Evolutionary conservation across 2,113 vertebrate species (phyloP).

Genomic region (Orycteropus afer): DNA sequence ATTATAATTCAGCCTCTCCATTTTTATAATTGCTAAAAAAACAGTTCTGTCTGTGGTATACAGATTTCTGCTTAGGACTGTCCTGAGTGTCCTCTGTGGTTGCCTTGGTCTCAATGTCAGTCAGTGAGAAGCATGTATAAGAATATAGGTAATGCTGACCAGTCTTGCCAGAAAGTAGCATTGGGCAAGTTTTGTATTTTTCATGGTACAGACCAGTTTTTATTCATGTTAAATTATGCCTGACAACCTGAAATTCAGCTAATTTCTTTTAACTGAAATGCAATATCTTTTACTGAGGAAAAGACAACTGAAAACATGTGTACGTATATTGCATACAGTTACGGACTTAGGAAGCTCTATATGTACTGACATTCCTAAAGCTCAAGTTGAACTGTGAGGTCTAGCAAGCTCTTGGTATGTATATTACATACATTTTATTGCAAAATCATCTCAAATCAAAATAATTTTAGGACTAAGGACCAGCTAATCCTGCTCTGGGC

Average conservation of each 20-base stretch:
- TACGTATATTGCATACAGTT: neutral
- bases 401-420: neutral
- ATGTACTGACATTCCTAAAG: neutral
- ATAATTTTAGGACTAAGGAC: conserved; percentile 37
- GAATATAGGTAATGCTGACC: neutral
- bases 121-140: neutral
- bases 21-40: neutral
- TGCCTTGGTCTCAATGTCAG: neutral
- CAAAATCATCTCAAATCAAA: conserved; percentile 10
- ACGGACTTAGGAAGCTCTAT: neutral
- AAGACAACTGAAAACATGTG: neutral
- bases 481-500: neutral
- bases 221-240: neutral
- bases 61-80: neutral
- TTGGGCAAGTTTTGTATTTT: neutral
- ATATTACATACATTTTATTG: neutral
- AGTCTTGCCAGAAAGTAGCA: neutral
- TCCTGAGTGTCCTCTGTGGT: neutral
- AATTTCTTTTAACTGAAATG: neutral
- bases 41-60: neutral
- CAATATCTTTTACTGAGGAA: neutral
- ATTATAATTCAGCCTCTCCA: neutral
- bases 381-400: neutral
- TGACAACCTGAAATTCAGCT: neutral
- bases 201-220: neutral